These are phyloP conservation scores for Orchestia grillus DNA, from an alignment of 1,140 invertebrate species.

Conservation along the genomic window DNA sequence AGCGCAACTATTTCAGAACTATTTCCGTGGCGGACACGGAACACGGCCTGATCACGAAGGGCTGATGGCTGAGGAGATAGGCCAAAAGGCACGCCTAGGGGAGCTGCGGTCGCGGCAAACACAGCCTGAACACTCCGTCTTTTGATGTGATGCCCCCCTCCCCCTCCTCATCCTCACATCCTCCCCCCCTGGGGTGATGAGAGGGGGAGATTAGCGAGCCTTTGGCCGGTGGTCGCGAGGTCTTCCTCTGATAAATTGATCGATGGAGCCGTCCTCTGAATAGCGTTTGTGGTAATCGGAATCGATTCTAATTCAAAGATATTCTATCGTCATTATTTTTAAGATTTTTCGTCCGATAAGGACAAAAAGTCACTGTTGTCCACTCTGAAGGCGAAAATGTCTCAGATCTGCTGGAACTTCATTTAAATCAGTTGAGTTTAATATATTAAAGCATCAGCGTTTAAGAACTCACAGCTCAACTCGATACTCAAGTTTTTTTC, in stretches of 20 bases:
- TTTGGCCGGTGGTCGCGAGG: background rate
- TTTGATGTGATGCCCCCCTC: background rate
- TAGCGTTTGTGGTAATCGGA: background rate
- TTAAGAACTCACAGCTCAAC: background rate
- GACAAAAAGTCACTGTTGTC: background rate
- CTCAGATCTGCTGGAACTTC: background rate
- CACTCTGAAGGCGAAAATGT: background rate
- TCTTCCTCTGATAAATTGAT: slow-evolving; percentile 46
- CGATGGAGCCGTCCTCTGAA: slow-evolving; percentile 24
- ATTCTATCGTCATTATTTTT: background rate
- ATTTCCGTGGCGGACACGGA: background rate
- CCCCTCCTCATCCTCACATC: no score
- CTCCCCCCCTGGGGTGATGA: background rate
- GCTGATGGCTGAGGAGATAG: background rate
- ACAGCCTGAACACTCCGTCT: background rate
- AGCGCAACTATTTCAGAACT: background rate
- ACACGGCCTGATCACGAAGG: background rate
- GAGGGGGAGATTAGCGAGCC: slow-evolving; percentile 25
- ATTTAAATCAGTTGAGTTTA: background rate
- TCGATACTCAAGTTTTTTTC: background rate
- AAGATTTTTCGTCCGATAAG: background rate
- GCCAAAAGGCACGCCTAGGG: no score
- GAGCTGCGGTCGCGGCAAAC: background rate
- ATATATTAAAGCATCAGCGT: background rate
- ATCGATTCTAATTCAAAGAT: slow-evolving; percentile 22